Conservation (phyloP, 2,888 invertebrate species). For the Mythimna vitellina region DNA sequence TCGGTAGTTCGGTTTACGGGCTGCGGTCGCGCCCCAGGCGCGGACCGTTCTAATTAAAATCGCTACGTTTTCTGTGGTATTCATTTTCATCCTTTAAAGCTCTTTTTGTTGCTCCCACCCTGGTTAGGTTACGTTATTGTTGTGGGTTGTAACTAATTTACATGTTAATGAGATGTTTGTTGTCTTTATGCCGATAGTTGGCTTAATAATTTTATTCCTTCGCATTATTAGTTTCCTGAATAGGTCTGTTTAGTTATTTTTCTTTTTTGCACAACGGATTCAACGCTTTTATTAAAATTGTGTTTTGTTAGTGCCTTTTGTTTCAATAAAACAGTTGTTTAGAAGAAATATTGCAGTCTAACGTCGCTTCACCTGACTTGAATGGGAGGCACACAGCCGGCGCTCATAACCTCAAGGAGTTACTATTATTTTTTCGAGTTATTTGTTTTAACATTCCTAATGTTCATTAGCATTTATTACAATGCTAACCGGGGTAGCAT, state of each 20-base stretch:
- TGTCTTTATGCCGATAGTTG: slow-evolving; percentile 73
- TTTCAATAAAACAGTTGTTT: slow-evolving; percentile 25
- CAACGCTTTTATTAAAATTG: slow-evolving; percentile 40
- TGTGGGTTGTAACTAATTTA: slow-evolving; percentile 88
- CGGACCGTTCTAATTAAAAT: slow-evolving; percentile 88
- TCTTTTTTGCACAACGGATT: slow-evolving; percentile 36
- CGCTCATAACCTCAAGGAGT: slow-evolving; percentile 54
- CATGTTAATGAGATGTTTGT: slow-evolving; percentile 87
- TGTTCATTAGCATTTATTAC: slow-evolving; percentile 86
- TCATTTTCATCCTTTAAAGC: slow-evolving; percentile 87
- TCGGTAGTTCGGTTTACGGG: slow-evolving; percentile 77
- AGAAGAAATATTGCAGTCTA: slow-evolving; percentile 25
- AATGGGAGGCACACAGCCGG: slow-evolving; percentile 51
- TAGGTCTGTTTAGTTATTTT: slow-evolving; percentile 37
- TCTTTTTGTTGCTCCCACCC: slow-evolving; percentile 85
- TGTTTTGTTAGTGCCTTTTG: slow-evolving; percentile 5
- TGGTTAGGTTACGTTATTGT: slow-evolving; percentile 85
- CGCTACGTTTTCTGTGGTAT: slow-evolving; percentile 87
- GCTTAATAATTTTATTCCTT: slow-evolving; percentile 67
- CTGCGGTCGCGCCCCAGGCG: slow-evolving; percentile 85
- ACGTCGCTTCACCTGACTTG: slow-evolving; percentile 54
- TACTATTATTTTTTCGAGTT: slow-evolving; percentile 60
- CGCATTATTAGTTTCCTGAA: slow-evolving; percentile 65
- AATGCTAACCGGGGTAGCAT: slow-evolving; percentile 83
- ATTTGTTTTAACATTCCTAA: slow-evolving; percentile 80